Percentiles rank a stretch among this genome's conserved stretches.
These are phyloP conservation scores for Parauchenoglanis punctatus DNA, from an alignment of 2,797 vertebrate species.

Conservation along the genomic window DNA sequence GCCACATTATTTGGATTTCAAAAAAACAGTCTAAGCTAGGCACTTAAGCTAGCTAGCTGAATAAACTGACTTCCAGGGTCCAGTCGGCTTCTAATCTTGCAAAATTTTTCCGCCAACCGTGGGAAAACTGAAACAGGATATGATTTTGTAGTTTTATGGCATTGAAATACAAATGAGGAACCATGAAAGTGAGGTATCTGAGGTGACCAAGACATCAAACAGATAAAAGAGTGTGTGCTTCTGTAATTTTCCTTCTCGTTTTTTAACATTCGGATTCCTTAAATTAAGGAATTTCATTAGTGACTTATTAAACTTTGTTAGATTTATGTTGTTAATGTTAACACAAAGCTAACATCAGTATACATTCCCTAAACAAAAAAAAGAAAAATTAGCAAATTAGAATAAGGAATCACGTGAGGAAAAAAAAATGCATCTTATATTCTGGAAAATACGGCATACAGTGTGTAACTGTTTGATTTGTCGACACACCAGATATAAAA, in stretches of 20 bases:
- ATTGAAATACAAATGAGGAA: neutral
- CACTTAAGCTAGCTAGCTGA: neutral
- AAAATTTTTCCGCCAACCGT: neutral
- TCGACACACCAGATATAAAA: conserved; percentile 79
- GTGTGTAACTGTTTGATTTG: conserved; percentile 83
- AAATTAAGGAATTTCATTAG: neutral
- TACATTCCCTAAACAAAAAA: neutral
- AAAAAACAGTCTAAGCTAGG: neutral
- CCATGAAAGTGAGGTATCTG: too few relatives aligned
- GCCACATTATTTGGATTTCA: neutral
- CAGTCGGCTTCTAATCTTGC: neutral
- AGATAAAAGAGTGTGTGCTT: neutral
- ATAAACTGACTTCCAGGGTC: neutral
- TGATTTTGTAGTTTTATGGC: neutral
- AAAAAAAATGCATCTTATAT: too few relatives aligned
- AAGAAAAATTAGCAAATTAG: neutral
- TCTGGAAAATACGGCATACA: conserved; percentile 12
- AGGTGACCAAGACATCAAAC: too few relatives aligned
- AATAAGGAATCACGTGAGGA: neutral
- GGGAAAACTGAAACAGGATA: neutral
- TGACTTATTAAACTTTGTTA: neutral
- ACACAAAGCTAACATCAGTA: neutral
- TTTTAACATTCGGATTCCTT: neutral
- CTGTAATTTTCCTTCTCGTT: neutral
- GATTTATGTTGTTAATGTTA: neutral